Base-by-base conservation (phyloP, 2,797 vertebrate genomes). In the Melanotaenia pygmaea region DNA sequence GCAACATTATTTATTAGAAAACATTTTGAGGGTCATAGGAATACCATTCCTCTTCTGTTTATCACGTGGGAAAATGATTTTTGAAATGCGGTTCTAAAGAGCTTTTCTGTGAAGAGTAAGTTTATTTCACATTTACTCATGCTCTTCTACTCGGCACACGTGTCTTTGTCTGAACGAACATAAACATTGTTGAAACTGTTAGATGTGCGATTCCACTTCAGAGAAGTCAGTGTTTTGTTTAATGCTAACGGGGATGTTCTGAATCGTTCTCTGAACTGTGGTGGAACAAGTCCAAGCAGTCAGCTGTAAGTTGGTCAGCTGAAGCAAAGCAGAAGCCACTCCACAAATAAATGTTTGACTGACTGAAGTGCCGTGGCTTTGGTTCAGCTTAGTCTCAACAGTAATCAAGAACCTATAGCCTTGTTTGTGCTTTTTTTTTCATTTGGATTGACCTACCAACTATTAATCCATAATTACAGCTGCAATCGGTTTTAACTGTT, bases 1-100 rank as follows among this genome's bases (percentile, higher is more conserved):
- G 22, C 45, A 76, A 61, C 61, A 50, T 60, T 91, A 90, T 92
- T 92, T 92, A 92, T 92, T 91, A 78, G 68, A 65, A 77, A 57
- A 34, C 4, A 14, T 81, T 64, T 53, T 38, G 60, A 74, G 58
- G 73, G 59, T 71, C 59, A 58, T 53, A 64, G 67, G 77, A 61
- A 13, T 67, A 63, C 13, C 65, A 28, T 37, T 60, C 40, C 70
- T 72, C 34, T 69, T 72, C 50, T 5, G 63, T 61, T 66, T 70
- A 74, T 65, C 30, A 68, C 71, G 50, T 59, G 34, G 59, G 16
- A 64, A 76, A 30, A 37, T 35, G 1, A 64, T 68, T 72, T 43
- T 80, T 61, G 26, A 43, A 68, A 56, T 58, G 54, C 9, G 7
- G 74, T 80, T 84, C 65, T 7, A 58, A 65, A 47, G 58, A 50